Conservation (phyloP, 2,113 vertebrate genomes). For the Centropus bengalensis region DNA sequence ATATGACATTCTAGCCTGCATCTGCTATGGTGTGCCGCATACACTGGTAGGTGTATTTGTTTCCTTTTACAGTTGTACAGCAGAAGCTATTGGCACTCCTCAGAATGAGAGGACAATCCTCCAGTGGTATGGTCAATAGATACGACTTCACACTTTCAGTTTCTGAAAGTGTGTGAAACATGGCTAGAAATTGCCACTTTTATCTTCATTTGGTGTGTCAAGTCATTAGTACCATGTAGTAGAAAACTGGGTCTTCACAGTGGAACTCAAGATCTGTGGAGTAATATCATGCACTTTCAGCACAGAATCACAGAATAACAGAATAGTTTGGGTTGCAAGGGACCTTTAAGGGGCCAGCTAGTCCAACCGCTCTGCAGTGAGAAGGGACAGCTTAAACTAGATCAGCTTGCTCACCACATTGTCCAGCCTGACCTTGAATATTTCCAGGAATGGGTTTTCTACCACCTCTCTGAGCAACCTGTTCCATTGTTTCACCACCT, state of each 20-base stretch:
- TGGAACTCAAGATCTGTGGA: accelerated
- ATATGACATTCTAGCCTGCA: neutral
- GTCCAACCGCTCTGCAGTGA: too few relatives aligned
- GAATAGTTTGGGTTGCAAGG: too few relatives aligned
- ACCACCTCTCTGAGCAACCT: too few relatives aligned
- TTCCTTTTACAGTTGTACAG: neutral
- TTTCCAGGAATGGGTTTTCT: too few relatives aligned
- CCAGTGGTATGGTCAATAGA: neutral
- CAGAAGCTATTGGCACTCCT: neutral
- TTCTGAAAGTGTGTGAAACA: neutral
- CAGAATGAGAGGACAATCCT: neutral
- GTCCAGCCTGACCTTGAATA: too few relatives aligned
- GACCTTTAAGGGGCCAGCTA: too few relatives aligned
- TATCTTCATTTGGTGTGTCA: neutral
- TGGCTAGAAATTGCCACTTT: neutral
- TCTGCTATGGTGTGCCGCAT: neutral
- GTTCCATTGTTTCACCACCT: too few relatives aligned
- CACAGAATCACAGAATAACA: too few relatives aligned
- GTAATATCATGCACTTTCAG: neutral
- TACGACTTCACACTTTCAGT: neutral
- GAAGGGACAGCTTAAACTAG: too few relatives aligned
- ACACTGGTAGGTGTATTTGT: neutral
- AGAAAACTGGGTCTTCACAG: neutral
- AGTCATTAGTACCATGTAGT: neutral
- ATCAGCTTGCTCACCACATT: too few relatives aligned